Base-by-base conservation (phyloP, 1,140 invertebrate genomes). In the Hyles vespertilio region DNA sequence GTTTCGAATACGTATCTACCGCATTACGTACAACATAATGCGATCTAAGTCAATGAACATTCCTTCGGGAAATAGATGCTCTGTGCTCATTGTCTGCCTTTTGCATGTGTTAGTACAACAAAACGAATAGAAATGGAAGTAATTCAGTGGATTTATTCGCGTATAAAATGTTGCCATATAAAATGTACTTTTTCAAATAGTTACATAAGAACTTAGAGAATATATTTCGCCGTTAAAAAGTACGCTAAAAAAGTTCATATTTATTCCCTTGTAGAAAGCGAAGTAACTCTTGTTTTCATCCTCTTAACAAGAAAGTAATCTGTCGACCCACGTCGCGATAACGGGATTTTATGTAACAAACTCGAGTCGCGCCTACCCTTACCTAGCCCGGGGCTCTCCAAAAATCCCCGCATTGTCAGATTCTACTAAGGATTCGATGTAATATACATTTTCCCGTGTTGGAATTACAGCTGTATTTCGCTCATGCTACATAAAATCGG, bases 281-380 rank as follows among this genome's bases (percentile, higher is more conserved):
- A 79, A 79, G 66, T 70, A 73, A 76, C 74, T 82, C 83, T 80
- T 87, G 77, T 83, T 84, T 80, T 81, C 75, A 85, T 85, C 82
- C 74, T 81, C 76, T 85, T 85, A 88, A 88, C 85, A 84, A 83
- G 84, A 84, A 85, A 87, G 78, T 86, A 87, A 87, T 88, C 80
- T 87, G 81, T 82, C 78, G 77, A 75, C 79, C 74, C 79, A 69
- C 81, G 72, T 77, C 69, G 77, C 77, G 80, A 84, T 87, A 86
- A 89, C 84, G 74, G 75, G 77, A 89, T 89, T 89, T 89, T 89
- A 80, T 87, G 81, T 89, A 81, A 84, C 81, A 86, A 85, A 79
- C 79, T 78, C 72, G 76, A 76, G 69, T 85, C 77, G 77, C 82
- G 82, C 84, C 84, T 81, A 81, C 85, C 84, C 82, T 84, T 74